These are phyloP conservation scores for Phasianus colchicus DNA, from an alignment of 2,113 vertebrate genomes.

Conservation along the genomic window DNA sequence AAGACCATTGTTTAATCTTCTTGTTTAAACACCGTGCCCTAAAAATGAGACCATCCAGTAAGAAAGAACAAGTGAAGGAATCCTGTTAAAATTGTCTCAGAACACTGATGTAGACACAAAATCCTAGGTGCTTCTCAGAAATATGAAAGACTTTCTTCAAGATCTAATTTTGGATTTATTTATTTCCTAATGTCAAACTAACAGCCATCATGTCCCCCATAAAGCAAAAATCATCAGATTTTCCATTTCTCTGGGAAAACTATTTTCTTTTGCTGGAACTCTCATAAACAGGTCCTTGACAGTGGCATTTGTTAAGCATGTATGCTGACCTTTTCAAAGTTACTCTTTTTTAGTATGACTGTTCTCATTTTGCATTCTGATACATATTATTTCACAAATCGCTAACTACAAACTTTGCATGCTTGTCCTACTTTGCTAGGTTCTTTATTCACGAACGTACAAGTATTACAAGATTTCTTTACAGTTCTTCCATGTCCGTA, in stretches of 20 bases:
- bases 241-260: neutral
- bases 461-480: neutral
- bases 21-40: neutral
- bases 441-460: rapidly evolving
- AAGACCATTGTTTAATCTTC: neutral
- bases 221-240: neutral
- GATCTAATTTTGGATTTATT: neutral
- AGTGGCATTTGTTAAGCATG: neutral
- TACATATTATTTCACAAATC: neutral
- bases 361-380: neutral
- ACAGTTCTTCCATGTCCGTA: neutral
- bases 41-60: neutral
- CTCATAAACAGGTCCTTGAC: neutral
- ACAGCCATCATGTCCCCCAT: neutral
- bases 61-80: neutral
- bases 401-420: neutral
- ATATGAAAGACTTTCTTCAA: neutral
- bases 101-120: neutral
- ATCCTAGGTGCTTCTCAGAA: neutral
- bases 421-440: neutral
- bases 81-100: neutral
- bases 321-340: neutral
- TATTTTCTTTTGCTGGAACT: neutral
- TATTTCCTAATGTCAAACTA: neutral
- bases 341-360: neutral